These are phyloP conservation scores for Siniperca scherzeri DNA, from an alignment of 2,797 vertebrate species.

Conservation along the genomic window DNA sequence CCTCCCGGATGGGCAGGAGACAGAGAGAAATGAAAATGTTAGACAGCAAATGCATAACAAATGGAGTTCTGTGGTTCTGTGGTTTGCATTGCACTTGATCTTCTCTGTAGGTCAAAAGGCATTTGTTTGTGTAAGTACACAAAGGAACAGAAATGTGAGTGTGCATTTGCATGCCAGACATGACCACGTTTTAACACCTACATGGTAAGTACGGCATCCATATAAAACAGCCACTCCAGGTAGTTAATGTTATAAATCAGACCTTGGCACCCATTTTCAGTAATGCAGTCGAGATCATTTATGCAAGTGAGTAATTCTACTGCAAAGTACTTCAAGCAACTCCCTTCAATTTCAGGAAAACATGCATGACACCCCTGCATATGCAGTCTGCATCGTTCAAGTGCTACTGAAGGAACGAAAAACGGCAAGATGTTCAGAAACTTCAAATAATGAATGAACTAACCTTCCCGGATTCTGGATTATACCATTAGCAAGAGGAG, in stretches of 20 bases:
- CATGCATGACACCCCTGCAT: background rate
- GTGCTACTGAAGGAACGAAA: conserved; percentile 14
- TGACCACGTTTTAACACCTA: conserved; percentile 22
- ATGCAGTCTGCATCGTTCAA: conserved; percentile 20
- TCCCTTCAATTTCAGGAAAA: conserved; percentile 12
- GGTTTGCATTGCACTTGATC: conserved; percentile 50
- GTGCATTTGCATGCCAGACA: conserved; percentile 39
- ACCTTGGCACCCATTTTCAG: conserved; percentile 12
- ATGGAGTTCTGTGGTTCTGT: conserved; percentile 33
- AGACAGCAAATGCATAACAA: conserved; percentile 57
- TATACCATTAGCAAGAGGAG: conserved; percentile 50
- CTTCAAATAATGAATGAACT: conserved; percentile 40
- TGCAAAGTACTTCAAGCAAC: conserved; percentile 15
- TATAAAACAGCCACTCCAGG: conserved; percentile 35
- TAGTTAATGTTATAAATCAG: conserved; percentile 22
- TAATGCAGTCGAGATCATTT: conserved; percentile 27
- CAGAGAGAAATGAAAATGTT: conserved; percentile 57
- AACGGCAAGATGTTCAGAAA: conserved; percentile 26
- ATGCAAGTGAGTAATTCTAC: conserved; percentile 24
- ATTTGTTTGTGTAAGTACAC: conserved; percentile 39
- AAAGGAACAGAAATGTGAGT: conserved; percentile 28
- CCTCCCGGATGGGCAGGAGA: conserved; percentile 42
- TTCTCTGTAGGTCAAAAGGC: conserved; percentile 51
- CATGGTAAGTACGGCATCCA: conserved; percentile 18
- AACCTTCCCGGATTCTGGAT: conserved; percentile 58